Percentiles rank a stretch among this genome's conserved stretches.
These are phyloP conservation scores for Sipha maydis DNA, from an alignment of 2,888 invertebrate genomes.

Conservation along the genomic window DNA sequence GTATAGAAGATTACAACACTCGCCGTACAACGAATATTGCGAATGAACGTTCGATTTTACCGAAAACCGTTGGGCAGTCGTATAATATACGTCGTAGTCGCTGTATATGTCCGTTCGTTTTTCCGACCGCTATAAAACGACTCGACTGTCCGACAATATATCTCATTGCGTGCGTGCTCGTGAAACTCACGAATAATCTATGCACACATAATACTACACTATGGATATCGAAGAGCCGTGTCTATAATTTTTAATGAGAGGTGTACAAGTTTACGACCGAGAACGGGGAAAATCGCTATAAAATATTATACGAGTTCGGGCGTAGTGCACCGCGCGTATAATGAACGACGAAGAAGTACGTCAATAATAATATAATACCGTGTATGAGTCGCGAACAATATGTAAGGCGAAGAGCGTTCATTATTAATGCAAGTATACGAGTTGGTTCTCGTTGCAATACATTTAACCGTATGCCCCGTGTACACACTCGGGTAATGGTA, in stretches of 20 bases:
- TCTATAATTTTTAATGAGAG: not conserved
- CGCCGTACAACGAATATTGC: no score
- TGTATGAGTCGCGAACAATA: not conserved
- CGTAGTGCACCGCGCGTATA: not conserved
- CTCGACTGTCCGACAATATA: not conserved
- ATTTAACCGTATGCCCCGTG: no score
- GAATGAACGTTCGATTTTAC: no score
- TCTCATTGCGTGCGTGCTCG: not conserved
- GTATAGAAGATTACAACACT: no score
- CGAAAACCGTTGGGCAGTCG: no score
- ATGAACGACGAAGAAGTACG: not conserved
- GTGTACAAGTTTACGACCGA: constrained; percentile 3
- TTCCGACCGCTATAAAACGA: not conserved
- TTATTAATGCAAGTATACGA: no score
- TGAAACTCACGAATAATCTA: not conserved
- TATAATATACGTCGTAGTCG: not conserved
- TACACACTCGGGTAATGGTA: no score
- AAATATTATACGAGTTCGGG: constrained; percentile 28
- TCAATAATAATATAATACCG: not conserved
- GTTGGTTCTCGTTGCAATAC: no score
- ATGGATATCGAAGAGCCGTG: not conserved
- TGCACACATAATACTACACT: not conserved
- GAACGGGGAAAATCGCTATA: not conserved
- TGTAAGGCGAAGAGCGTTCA: not conserved
- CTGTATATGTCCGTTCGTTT: not conserved